Evolutionary conservation across 2,888 invertebrate genomes (phyloP).

Genomic region (Laothoe populi): DNA sequence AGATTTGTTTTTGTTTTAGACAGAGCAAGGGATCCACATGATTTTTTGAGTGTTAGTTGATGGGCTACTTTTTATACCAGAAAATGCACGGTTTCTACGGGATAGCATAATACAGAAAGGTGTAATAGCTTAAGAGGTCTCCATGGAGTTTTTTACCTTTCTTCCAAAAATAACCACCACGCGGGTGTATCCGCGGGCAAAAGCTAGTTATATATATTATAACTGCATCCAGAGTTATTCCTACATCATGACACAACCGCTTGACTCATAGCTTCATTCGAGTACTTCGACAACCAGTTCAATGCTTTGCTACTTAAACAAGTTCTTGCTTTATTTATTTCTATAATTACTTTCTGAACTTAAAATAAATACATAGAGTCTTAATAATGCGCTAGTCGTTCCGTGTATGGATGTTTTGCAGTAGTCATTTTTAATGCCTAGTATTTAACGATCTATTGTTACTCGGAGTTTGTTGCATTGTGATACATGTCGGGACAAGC

Average conservation of each 20-base stretch:
- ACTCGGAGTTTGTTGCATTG: background rate
- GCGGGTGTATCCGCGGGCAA: too few species aligned
- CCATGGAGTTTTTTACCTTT: too few species aligned
- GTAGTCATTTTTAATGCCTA: background rate
- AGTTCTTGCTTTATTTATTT: conserved; percentile 11
- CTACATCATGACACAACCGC: conserved; percentile 55
- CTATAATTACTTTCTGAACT: conserved; percentile 1
- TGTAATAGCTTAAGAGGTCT: too few species aligned
- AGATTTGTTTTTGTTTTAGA: too few species aligned
- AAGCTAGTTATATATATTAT: background rate
- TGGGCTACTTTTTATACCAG: too few species aligned
- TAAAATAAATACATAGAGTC: background rate
- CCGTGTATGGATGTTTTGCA: background rate
- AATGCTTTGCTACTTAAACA: conserved; percentile 23
- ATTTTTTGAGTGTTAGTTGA: too few species aligned
- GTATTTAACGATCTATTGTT: conserved; percentile 1
- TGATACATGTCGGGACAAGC: background rate
- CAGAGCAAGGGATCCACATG: too few species aligned
- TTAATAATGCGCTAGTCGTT: background rate
- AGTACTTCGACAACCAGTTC: conserved; percentile 12
- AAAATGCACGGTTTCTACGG: too few species aligned
- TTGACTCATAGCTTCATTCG: conserved; percentile 52
- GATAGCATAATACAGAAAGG: too few species aligned
- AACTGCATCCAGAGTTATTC: conserved; percentile 48
- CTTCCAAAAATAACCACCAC: too few species aligned